Conservation (phyloP, 2,797 vertebrate genomes). For the Sus cebifrons region DNA sequence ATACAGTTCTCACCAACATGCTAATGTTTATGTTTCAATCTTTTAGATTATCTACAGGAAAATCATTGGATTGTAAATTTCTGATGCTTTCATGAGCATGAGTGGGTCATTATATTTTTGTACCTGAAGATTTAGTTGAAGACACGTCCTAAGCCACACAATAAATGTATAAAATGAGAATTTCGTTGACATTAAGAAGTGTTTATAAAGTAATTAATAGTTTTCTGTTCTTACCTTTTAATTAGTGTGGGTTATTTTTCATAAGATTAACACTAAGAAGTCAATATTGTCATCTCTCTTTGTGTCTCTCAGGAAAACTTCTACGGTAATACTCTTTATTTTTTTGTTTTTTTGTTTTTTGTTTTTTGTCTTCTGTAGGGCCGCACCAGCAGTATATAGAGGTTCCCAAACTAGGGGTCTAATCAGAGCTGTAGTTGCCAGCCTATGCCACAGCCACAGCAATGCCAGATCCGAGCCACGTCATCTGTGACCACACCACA, state of each 20-base stretch:
- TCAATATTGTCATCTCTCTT: not conserved
- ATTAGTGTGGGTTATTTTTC: not conserved
- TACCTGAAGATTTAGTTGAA: not conserved
- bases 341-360: no score
- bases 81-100: not conserved
- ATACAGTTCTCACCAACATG: not conserved
- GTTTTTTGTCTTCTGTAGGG: no score
- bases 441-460: no score
- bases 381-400: no score
- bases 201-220: slow-evolving; percentile 24
- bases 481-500: no score
- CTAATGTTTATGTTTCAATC: not conserved
- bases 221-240: slow-evolving; percentile 28
- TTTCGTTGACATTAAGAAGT: slow-evolving; percentile 50
- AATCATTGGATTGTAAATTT: slow-evolving; percentile 42
- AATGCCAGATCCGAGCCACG: no score
- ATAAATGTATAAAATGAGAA: slow-evolving; percentile 12
- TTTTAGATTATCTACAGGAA: slow-evolving; percentile 21
- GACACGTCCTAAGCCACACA: not conserved
- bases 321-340: not conserved
- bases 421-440: no score
- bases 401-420: no score
- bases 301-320: slow-evolving; percentile 7
- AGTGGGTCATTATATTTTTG: not conserved
- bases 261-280: slow-evolving; percentile 26